These are phyloP conservation scores for Diaphora mendica DNA, from an alignment of 2,888 invertebrate genomes.

Conservation along the genomic window DNA sequence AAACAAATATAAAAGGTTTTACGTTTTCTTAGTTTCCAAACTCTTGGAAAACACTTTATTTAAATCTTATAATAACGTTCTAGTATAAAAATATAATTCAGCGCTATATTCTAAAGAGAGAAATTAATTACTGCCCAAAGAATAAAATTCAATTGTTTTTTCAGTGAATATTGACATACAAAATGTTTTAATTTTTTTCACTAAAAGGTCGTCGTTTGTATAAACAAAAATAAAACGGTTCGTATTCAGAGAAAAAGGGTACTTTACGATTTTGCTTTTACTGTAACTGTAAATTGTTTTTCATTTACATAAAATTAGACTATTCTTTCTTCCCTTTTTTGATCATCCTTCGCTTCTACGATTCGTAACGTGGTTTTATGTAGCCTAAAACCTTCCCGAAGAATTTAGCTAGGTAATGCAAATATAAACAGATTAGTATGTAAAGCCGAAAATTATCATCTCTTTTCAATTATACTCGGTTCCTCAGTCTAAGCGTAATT, in stretches of 20 bases:
- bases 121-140: background rate
- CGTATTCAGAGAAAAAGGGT: background rate
- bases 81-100: background rate
- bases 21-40: constrained; percentile 32
- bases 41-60: constrained; percentile 22
- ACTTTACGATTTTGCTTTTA: background rate
- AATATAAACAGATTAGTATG: too few relatives aligned
- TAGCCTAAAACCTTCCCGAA: too few relatives aligned
- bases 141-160: background rate
- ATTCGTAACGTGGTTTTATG: background rate
- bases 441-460: too few relatives aligned
- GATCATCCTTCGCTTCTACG: background rate
- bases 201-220: background rate
- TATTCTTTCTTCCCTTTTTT: background rate
- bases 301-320: background rate
- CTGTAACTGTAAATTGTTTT: background rate
- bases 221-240: background rate
- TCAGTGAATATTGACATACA: background rate
- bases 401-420: too few relatives aligned
- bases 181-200: background rate
- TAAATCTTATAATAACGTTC: too few relatives aligned
- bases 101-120: background rate
- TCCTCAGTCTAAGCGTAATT: too few relatives aligned
- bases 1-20: constrained; percentile 44
- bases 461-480: too few relatives aligned